Conservation (phyloP, 2,888 invertebrate genomes). For the Dromius quadrimaculatus region DNA sequence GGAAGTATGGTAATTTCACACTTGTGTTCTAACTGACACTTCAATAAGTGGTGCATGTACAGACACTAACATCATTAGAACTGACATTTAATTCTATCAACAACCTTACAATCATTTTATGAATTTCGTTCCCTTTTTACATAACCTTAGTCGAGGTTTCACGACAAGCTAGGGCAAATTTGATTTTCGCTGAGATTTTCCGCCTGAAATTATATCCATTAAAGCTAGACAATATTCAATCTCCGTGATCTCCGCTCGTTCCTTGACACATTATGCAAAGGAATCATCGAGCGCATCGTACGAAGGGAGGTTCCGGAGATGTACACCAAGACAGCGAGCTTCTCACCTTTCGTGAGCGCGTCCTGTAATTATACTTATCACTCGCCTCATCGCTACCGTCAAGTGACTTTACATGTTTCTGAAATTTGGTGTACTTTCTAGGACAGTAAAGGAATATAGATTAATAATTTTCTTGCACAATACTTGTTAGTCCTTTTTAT, state of each 20-base stretch:
- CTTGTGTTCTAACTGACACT: too few relatives aligned
- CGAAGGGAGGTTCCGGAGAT: not conserved
- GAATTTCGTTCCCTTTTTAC: too few relatives aligned
- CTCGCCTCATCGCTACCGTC: not conserved
- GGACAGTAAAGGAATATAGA: not conserved
- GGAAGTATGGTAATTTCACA: too few relatives aligned
- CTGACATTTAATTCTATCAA: too few relatives aligned
- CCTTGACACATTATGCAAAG: slow-evolving; percentile 30
- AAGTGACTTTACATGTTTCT: slow-evolving; percentile 1
- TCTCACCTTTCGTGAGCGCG: slow-evolving; percentile 24
- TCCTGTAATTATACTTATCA: slow-evolving; percentile 25
- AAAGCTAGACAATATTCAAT: slow-evolving; percentile 32
- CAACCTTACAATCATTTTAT: too few relatives aligned
- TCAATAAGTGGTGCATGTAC: too few relatives aligned
- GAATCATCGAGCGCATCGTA: slow-evolving; percentile 15
- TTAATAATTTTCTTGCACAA: too few relatives aligned
- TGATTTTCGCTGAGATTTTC: too few relatives aligned
- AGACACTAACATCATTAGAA: too few relatives aligned
- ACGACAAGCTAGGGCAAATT: too few relatives aligned
- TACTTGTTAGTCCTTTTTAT: too few relatives aligned
- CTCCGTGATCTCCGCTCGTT: slow-evolving; percentile 10
- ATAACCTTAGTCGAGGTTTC: too few relatives aligned
- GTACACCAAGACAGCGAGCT: slow-evolving; percentile 16
- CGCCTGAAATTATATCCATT: not conserved
- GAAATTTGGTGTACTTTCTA: not conserved